These are phyloP conservation scores for Lycophotia porphyrea DNA, from an alignment of 2,888 invertebrate genomes.

Conservation along the genomic window DNA sequence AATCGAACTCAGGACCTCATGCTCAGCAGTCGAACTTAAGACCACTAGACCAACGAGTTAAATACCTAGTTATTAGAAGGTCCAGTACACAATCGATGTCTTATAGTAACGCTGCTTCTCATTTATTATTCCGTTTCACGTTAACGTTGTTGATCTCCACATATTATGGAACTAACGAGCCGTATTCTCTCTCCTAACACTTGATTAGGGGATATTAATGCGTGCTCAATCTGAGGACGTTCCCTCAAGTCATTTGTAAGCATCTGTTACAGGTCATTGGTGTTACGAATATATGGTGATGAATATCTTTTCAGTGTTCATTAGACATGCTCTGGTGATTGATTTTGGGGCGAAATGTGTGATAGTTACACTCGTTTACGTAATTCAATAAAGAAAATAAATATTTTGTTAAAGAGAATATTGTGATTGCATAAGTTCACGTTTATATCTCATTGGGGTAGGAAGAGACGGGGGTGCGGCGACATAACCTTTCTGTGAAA, in stretches of 20 bases:
- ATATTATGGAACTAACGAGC: conserved; percentile 24
- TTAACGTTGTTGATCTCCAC: conserved; percentile 2
- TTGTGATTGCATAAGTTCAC: not conserved
- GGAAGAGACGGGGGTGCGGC: too few species aligned
- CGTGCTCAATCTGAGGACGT: conserved; percentile 12
- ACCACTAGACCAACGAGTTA: too few species aligned
- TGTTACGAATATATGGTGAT: conserved; percentile 18
- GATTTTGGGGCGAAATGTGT: not conserved
- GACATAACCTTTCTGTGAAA: too few species aligned
- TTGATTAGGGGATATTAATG: conserved; percentile 44
- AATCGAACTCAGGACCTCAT: too few species aligned
- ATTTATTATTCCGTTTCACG: conserved; percentile 9
- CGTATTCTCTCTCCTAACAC: conserved; percentile 8
- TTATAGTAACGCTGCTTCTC: not conserved
- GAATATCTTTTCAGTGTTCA: conserved; percentile 1
- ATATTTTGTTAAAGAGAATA: not conserved
- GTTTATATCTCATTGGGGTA: not conserved
- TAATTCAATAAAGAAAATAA: not conserved
- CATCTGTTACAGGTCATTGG: conserved; percentile 41
- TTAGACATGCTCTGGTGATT: not conserved
- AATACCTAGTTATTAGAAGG: not conserved
- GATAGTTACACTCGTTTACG: not conserved
- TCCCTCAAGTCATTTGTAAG: conserved; percentile 37
- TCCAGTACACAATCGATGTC: not conserved
- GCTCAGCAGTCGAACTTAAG: too few species aligned